Base-by-base conservation (phyloP, 2,797 vertebrate species). In the Leptatherina wallacei region DNA sequence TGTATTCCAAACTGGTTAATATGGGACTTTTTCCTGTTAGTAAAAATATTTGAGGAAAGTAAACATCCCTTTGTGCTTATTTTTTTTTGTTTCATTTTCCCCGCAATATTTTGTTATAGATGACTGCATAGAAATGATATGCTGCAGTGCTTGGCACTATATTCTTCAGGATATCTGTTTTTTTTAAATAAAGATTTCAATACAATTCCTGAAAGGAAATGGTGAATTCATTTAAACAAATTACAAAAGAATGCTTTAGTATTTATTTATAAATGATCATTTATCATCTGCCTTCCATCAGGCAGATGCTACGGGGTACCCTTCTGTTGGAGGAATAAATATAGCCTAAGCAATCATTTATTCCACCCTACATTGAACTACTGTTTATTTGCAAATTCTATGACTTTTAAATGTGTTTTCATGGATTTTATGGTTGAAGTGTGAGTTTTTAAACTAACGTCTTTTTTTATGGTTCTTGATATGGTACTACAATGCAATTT, bases 11-110 rank as follows among this genome's bases (percentile, higher is more conserved):
- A 49, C 12, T n/a, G 59, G 60, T 33, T 29, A 55, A 71, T 69
- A 27, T 71, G 6, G 55, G 56, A 22, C 9, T 58, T 5, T 6
- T 68, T 49, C 0, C 51, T 76, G 14, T 71, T 54, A 35, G 81
- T 63, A 78, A 72, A 84, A 16, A 6, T 1, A 9, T 22, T 0
- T 8, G 24, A 32, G 22, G 8, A 0, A 38, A 16, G 8, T 33
- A 2, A 38, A 55, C 4, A 2, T 60, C 18, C 13, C 12, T 52
- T 54, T 20, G 22, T n/a, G 42, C 20, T 2, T 4, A 5, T 40
- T 27, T 36, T 55, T 30, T 51, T 22, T 51, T n/a, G n/a, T 24
- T 49, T 51, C 3, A 29, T 47, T 20, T 20, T 20, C 4, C 8
- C 6, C 7, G 16, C 42, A 18, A 18, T 47, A 20, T 18, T 47